Conservation (phyloP, 2,113 vertebrate genomes). For the Leptobrachium ailaonicum region DNA sequence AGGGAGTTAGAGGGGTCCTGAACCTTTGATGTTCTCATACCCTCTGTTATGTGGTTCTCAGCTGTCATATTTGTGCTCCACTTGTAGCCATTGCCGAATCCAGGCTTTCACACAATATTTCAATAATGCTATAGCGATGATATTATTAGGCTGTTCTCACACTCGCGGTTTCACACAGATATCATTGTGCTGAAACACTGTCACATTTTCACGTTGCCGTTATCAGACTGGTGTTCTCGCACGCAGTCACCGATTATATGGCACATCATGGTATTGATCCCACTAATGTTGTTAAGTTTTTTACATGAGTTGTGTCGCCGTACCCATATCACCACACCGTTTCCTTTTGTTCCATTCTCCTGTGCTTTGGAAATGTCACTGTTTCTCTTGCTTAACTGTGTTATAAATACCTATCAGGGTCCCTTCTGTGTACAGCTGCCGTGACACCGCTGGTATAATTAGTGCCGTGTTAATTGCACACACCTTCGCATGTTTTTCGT, state of each 20-base stretch:
- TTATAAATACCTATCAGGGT: slow-evolving; percentile 22
- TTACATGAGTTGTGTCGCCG: background rate
- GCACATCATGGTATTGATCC: background rate
- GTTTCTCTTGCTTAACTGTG: slow-evolving; percentile 27
- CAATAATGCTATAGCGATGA: background rate
- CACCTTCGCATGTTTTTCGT: slow-evolving; percentile 36
- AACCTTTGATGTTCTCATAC: too few species aligned
- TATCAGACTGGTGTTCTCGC: background rate
- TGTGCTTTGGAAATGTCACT: background rate
- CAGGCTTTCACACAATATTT: background rate
- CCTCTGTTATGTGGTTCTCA: too few species aligned
- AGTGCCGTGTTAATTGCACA: slow-evolving; percentile 38
- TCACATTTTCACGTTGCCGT: background rate
- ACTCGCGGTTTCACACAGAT: background rate
- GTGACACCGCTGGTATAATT: slow-evolving; percentile 32
- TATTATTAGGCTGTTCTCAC: background rate
- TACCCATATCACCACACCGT: background rate
- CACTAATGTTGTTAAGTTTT: background rate
- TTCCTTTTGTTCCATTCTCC: background rate
- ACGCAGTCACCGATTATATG: background rate
- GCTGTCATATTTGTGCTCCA: too few species aligned
- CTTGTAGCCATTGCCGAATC: background rate
- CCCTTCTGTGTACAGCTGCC: slow-evolving; percentile 33
- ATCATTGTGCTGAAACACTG: background rate
- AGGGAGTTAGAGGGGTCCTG: too few species aligned